Percentiles rank a stretch among this genome's conserved stretches.
phyloP scores from a whole-genome alignment of 2,113 vertebrate species.

The Ameiurus melas region DNA sequence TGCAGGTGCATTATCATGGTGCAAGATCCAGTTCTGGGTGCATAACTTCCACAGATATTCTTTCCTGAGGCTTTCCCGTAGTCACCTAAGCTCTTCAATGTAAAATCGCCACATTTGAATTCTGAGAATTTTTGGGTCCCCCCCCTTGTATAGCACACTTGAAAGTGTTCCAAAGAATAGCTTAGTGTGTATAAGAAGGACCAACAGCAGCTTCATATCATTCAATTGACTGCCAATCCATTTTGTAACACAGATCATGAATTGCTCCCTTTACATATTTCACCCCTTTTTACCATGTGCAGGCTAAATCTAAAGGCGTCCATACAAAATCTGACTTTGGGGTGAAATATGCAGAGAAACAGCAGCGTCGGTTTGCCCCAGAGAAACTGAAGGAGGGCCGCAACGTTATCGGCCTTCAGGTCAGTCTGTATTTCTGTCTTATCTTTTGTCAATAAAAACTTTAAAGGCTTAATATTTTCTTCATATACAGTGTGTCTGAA shows the following conservation, averaged over 20 bases:
- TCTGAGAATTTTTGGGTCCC: too few species aligned
- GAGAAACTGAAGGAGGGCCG: slow-evolving; percentile 87
- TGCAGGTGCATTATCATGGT: too few species aligned
- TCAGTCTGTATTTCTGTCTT: slow-evolving; percentile 54
- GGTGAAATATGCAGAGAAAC: slow-evolving; percentile 88
- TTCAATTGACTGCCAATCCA: neutral
- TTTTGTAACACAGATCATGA: neutral
- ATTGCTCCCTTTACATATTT: neutral
- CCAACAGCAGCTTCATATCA: neutral
- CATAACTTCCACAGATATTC: too few species aligned
- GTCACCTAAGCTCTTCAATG: too few species aligned
- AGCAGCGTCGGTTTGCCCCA: slow-evolving; percentile 82
- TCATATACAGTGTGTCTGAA: neutral
- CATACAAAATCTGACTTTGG: slow-evolving; percentile 81
- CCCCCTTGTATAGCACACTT: neutral
- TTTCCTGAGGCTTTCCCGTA: too few species aligned
- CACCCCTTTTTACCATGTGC: neutral
- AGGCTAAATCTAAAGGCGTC: slow-evolving; percentile 92
- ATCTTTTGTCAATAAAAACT: neutral
- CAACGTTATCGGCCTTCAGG: slow-evolving; percentile 92
- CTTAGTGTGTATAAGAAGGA: neutral
- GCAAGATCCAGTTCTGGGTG: too few species aligned
- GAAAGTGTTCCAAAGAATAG: neutral
- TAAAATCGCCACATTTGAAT: too few species aligned
- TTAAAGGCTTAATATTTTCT: neutral